Evolutionary conservation across 2,113 vertebrate genomes (phyloP), one percentile per base, ranked within the genome.

Genomic region (Kryptolebias marmoratus): DNA sequence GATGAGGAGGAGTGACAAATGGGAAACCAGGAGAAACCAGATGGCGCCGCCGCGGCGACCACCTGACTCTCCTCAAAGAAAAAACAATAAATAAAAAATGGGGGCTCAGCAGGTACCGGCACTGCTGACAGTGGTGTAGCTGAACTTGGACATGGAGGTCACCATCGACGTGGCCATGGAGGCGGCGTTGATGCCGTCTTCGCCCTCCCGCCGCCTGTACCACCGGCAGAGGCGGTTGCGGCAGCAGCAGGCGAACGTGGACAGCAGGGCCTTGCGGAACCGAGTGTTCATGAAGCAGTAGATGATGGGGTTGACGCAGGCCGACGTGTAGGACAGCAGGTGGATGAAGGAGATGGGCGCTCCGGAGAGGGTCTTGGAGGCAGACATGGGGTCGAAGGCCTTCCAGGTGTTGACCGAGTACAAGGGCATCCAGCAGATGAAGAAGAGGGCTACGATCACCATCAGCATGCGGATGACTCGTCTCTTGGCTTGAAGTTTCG

Each of bases 201-300:
- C 95, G 0, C 90, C 89, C 27, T 89, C 87, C 74, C 54, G 80
- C 73, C 42, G 82, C n/a, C 42, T 56, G 68, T 63, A 57, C 59
- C 77, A 81, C 49, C 66, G 68, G 76, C 73, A 82, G 11, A 90
- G 73, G 0, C 1, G 83, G 74, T 68, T 90, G 56, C 83, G 83
- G 30, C 85, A 85, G 75, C 95, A 96, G 80, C 95, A 88, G 9
- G 91, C 76, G 0, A 96, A 97, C 0, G 96, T 96, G 80, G 92
- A 86, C 16, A 94, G 71, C 27, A 96, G 94, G 22, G 96, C 96
- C 59, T 95, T 93, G 42, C 97, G 95, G 89, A 98, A 98, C 15
- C 97, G 96, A 5, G 91, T 96, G 93, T 99, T 98, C 96, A 98
- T 98, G 92, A 99, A 98, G 93, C 97, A 98, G 93, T 99, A 99